Conservation (phyloP, 2,113 vertebrate species). For the Perca fluviatilis region DNA sequence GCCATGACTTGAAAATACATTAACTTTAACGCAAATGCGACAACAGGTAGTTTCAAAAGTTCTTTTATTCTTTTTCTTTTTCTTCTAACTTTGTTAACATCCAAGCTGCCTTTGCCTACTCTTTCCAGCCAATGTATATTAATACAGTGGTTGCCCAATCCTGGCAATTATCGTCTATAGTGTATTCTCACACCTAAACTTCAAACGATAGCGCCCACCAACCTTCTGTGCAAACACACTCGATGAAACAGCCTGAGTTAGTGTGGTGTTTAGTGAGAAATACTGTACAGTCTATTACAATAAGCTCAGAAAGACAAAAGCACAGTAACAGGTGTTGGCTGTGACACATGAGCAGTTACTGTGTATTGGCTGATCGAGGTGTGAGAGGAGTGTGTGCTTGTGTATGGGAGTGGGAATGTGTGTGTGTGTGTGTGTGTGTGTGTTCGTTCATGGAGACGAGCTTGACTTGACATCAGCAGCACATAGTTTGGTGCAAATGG, state of each 20-base stretch:
- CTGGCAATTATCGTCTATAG: slow-evolving; percentile 47
- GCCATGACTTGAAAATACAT: slow-evolving; percentile 2
- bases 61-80: slow-evolving; percentile 6
- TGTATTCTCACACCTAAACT: slow-evolving; percentile 63
- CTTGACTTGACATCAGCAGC: slow-evolving; percentile 31
- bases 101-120: slow-evolving; percentile 20
- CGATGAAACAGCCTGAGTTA: slow-evolving; percentile 66
- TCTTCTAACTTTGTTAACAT: slow-evolving; percentile 15
- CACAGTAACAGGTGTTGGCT: slow-evolving; percentile 68
- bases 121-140: slow-evolving; percentile 31
- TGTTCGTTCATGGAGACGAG: slow-evolving; percentile 13
- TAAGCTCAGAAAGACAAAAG: slow-evolving; percentile 66
- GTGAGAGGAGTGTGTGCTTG: slow-evolving; percentile 42
- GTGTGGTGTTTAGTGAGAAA: slow-evolving; percentile 57
- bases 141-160: slow-evolving; percentile 52
- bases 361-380: slow-evolving; percentile 64
- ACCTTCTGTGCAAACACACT: slow-evolving; percentile 80
- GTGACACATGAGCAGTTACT: slow-evolving; percentile 62
- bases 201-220: slow-evolving; percentile 75
- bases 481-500: slow-evolving; percentile 37
- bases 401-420: slow-evolving; percentile 3
- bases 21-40: neutral
- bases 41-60: slow-evolving; percentile 11
- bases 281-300: slow-evolving; percentile 49
- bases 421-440: slow-evolving; percentile 8